Base-by-base conservation (phyloP, 1,140 invertebrate genomes). In the Nasonia vitripennis region DNA sequence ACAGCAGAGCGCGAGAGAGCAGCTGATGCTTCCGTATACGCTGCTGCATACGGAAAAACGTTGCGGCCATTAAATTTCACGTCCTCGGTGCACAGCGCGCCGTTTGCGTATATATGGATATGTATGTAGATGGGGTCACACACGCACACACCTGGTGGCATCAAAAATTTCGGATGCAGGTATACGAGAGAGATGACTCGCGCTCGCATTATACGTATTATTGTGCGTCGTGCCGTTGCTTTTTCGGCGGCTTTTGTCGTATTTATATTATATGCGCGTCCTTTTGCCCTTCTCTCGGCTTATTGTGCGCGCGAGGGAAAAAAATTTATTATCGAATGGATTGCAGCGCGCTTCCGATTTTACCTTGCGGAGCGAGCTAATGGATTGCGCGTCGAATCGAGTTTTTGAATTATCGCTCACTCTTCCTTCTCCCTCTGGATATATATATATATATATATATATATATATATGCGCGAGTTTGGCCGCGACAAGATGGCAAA, bases 121-220 rank as follows among this genome's bases (percentile, higher is more conserved):
- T 23, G 48, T 31, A 78, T 48, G 77, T 51, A 78, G 48, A 45
- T 27, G 23, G 20, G 23, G 12, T 75, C 74, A 14, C 41, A n/a
- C 82, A 84, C 74, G 48, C 74, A 14, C 41, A n/a, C 82, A 84
- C 74, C 74, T 78, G 82, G 82, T 27, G 70, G 48, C 70, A 84
- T 62, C 51, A 79, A 41, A 79, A 79, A 79, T 79, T 79, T 79
- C 78, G 78, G 78, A 79, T 68, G 82, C 75, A 83, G 73, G 74
- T 70, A 84, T 79, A 71, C 23, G 27, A 10, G 41, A 73, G 41
- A 78, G 78, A 78, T 84, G 83, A 78, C 75, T 78, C 45, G 41
- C 31, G 23, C 9, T 17, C 77, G 27, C 48, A 10, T 45, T 77
- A 48, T 37, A 27, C 27, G 20, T 45, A 37, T 37, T 37, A 37